Conservation (phyloP, 2,113 vertebrate species). For the Vanacampus margaritifer region DNA sequence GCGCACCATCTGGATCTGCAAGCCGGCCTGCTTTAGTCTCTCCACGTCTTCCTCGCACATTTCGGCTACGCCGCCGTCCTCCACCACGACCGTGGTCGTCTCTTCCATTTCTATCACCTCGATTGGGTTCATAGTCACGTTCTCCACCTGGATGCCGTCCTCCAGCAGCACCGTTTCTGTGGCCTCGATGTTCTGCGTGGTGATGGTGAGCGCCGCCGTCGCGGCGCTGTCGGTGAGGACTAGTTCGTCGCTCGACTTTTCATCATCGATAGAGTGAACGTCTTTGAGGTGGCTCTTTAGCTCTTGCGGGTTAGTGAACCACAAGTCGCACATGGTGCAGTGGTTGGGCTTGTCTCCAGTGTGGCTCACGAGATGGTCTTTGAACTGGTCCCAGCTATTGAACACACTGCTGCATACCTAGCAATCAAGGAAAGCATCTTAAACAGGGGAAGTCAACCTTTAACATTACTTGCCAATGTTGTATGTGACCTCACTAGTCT, state of each 20-base stretch:
- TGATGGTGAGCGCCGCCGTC: conserved; percentile 71
- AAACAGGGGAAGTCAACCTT: too few species aligned
- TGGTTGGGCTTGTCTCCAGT: conserved; percentile 96
- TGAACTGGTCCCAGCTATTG: conserved; percentile 98
- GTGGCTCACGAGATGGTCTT: conserved; percentile 95
- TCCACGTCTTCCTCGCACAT: conserved; percentile 81
- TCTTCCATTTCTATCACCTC: conserved; percentile 73
- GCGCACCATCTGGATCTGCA: conserved; percentile 70
- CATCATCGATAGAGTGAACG: conserved; percentile 78
- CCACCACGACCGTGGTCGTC: conserved; percentile 84
- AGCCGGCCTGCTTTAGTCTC: conserved; percentile 76
- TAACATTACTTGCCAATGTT: too few species aligned
- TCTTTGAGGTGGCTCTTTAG: conserved; percentile 84
- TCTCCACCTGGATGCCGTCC: conserved; percentile 82
- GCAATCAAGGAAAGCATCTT: conserved; percentile 32
- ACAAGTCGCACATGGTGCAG: conserved; percentile 93
- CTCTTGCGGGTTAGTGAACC: conserved; percentile 93
- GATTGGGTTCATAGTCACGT: conserved; percentile 73
- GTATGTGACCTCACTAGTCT: too few species aligned
- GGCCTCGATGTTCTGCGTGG: conserved; percentile 71
- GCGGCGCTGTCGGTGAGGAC: conserved; percentile 74
- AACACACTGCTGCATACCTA: conserved; percentile 97
- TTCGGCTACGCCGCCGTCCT: conserved; percentile 76
- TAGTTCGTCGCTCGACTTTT: conserved; percentile 71
- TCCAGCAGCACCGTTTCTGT: conserved; percentile 81